A percentile compares a stretch with the other conserved stretches of the same genome.
Conservation (phyloP, 2,113 vertebrate species). For the Grus americana region DNA sequence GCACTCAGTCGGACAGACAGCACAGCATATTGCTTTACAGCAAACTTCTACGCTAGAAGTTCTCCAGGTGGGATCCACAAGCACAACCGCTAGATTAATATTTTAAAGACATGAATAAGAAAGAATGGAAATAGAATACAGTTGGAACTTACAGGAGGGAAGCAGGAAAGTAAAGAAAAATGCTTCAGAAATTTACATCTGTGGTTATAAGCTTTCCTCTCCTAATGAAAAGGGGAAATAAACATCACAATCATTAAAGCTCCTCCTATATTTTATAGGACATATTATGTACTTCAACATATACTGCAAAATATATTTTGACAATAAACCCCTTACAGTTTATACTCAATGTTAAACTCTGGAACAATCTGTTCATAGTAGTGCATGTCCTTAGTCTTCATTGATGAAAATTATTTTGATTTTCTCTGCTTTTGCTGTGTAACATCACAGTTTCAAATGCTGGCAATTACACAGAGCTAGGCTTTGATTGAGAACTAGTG, state of each 20-base stretch:
- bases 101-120: background rate
- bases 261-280: background rate
- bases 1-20: fast-evolving
- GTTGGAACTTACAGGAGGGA: background rate
- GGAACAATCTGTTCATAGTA: background rate
- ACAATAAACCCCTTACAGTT: background rate
- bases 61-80: background rate
- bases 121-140: background rate
- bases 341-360: background rate
- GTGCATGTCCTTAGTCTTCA: background rate
- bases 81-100: background rate
- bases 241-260: background rate
- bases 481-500: background rate
- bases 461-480: background rate
- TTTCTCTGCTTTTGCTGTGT: slow-evolving; percentile 1
- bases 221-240: background rate
- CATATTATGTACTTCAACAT: background rate
- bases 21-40: background rate
- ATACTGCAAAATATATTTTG: background rate
- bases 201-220: background rate
- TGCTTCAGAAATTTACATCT: background rate
- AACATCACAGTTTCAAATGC: background rate
- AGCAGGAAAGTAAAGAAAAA: background rate
- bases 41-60: background rate
- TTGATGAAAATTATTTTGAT: background rate